These are phyloP conservation scores for Callionymus lyra DNA, from an alignment of 2,113 vertebrate species.

Conservation along the genomic window DNA sequence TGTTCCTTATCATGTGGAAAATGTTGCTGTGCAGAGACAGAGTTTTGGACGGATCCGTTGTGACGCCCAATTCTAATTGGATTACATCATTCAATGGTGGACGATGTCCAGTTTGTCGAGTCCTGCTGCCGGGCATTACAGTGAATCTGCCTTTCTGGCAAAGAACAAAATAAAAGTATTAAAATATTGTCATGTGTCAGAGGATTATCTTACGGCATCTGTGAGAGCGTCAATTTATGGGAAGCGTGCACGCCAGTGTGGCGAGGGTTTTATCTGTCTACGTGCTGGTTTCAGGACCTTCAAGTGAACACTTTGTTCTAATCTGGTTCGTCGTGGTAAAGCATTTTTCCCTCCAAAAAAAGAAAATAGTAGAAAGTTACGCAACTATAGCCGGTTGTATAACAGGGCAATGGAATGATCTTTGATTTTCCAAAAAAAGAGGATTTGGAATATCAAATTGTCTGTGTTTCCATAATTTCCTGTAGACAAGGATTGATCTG, in stretches of 20 bases:
- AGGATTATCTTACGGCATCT: too few species aligned
- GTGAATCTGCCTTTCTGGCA: background rate
- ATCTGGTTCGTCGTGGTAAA: background rate
- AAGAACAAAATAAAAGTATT: slow-evolving; percentile 17
- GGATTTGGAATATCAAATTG: slow-evolving; percentile 24
- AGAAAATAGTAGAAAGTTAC: slow-evolving; percentile 12
- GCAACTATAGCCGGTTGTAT: slow-evolving; percentile 1
- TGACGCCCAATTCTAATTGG: background rate
- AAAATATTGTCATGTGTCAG: slow-evolving; percentile 3
- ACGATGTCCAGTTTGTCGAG: slow-evolving; percentile 1
- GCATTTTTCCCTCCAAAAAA: background rate
- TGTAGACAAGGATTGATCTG: slow-evolving; percentile 5
- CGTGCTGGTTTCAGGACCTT: too few species aligned
- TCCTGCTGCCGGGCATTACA: slow-evolving; percentile 2
- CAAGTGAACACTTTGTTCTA: too few species aligned
- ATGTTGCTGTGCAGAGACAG: background rate
- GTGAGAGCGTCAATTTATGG: too few species aligned
- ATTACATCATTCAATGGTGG: slow-evolving; percentile 1
- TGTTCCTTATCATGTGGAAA: background rate
- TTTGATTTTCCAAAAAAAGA: slow-evolving; percentile 12
- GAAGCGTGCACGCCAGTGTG: too few species aligned
- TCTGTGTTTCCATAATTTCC: too few species aligned
- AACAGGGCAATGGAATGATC: slow-evolving; percentile 5
- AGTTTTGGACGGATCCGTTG: slow-evolving; percentile 1
- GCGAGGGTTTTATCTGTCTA: too few species aligned